These are phyloP conservation scores for Athripsodes cinereus DNA, from an alignment of 2,888 invertebrate species.

Conservation along the genomic window DNA sequence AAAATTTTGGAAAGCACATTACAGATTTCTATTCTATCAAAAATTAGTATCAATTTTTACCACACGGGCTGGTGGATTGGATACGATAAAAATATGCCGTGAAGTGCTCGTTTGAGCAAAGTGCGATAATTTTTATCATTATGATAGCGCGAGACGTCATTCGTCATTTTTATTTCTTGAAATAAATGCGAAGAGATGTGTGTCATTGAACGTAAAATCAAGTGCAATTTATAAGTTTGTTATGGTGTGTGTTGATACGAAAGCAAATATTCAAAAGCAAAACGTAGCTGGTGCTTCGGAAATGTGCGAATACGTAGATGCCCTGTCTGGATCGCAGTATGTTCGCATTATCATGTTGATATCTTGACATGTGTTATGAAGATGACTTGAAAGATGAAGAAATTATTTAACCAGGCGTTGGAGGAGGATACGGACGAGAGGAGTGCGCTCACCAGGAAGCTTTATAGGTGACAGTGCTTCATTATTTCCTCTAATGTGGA, in stretches of 20 bases:
- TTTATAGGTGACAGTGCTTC: slow-evolving; percentile 42
- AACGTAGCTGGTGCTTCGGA: slow-evolving; percentile 12
- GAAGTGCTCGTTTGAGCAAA: neutral
- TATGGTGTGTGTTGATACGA: slow-evolving; percentile 14
- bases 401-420: slow-evolving; percentile 41
- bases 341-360: slow-evolving; percentile 27
- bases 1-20: no score
- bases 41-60: no score
- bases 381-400: slow-evolving; percentile 52
- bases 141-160: slow-evolving; percentile 3
- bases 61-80: no score
- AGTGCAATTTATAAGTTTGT: slow-evolving; percentile 4
- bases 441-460: slow-evolving; percentile 47
- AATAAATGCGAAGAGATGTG: neutral
- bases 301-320: slow-evolving; percentile 11
- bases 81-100: neutral
- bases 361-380: slow-evolving; percentile 41
- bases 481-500: no score
- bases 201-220: neutral
- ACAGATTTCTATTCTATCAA: no score
- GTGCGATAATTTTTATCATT: neutral
- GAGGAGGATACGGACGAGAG: slow-evolving; percentile 45
- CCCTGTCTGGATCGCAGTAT: slow-evolving; percentile 9
- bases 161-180: neutral
- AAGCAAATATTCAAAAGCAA: neutral